Base-by-base conservation (phyloP, 2,888 invertebrate genomes). In the Tiphia femorata region DNA sequence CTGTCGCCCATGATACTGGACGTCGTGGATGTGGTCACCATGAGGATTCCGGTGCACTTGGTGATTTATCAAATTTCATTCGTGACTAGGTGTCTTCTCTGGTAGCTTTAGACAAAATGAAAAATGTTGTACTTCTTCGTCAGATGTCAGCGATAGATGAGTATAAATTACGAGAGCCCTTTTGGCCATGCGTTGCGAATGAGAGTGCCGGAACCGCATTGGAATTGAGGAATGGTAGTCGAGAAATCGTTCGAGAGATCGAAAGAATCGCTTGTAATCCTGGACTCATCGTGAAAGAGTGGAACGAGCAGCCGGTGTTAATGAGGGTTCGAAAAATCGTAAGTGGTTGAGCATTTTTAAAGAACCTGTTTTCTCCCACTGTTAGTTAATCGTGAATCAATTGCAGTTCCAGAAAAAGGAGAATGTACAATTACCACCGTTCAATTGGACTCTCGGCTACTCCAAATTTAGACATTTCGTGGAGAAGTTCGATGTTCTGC, bases 141-240 rank as follows among this genome's bases (percentile, higher is more conserved):
- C 20, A 75, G 70, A 67, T 86, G 60, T 78, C 80, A 6, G 76
- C 84, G 58, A 78, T 88, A 62, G 83, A 85, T 38, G 69, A 83
- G 0, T 69, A 87, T 16, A 69, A 86, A 61, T 84, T 85, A 61
- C 75, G 80, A 0, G 81, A 84, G 0, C 76, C 81, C 0, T 69
- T 83, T 0, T 88, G 88, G 88, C 88, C 88, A 0, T 88, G 88
- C 58, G 78, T 85, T 5, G 25, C 51, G 6, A 65, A 70, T 1
- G 73, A 76, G 29, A 85, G 87, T 49, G 44, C 86, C 7, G 80
- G 85, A 0, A 73, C 76, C 0, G 63, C 84, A 6, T 63, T 87
- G 17, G 70, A 79, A 8, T 70, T 77, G 0, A 71, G 77, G 21
- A 62, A 62, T n/a, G 78, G 76, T 8, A 81, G 73, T 0, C 78